Conservation (phyloP, 2,888 invertebrate species). For the Apamea epomidion region DNA sequence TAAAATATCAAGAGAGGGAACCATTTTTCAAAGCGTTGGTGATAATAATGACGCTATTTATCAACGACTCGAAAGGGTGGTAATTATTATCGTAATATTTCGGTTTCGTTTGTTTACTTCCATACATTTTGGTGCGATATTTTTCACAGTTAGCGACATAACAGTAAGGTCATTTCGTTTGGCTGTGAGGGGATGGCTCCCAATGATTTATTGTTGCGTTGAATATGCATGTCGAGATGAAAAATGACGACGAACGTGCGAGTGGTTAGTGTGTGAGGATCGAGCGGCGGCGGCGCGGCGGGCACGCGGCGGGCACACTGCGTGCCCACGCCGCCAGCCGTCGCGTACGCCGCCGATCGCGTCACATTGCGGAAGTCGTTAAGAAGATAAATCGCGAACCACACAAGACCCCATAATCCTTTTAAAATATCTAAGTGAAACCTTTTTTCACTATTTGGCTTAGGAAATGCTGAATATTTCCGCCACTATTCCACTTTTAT, state of each 20-base stretch:
- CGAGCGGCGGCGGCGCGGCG: slow-evolving; percentile 58
- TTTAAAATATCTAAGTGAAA: slow-evolving; percentile 80
- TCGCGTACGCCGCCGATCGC: slow-evolving; percentile 69
- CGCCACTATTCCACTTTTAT: slow-evolving; percentile 58
- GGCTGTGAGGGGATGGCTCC: slow-evolving; percentile 81
- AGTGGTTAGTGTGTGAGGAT: slow-evolving; percentile 79
- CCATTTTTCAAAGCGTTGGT: slow-evolving; percentile 87
- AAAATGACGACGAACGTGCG: slow-evolving; percentile 87
- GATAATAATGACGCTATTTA: slow-evolving; percentile 90
- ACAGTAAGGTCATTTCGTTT: slow-evolving; percentile 86
- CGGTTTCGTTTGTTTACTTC: slow-evolving; percentile 87
- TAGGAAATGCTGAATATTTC: slow-evolving; percentile 68
- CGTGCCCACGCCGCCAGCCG: slow-evolving; percentile 38
- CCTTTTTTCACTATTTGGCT: slow-evolving; percentile 71
- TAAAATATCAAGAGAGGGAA: slow-evolving; percentile 86
- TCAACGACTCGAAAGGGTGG: slow-evolving; percentile 88
- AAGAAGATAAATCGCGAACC: slow-evolving; percentile 86
- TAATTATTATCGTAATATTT: slow-evolving; percentile 89
- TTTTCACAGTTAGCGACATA: slow-evolving; percentile 83
- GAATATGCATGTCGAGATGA: slow-evolving; percentile 90
- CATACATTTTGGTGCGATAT: slow-evolving; percentile 81
- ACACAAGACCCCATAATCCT: slow-evolving; percentile 82
- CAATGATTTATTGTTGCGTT: slow-evolving; percentile 89
- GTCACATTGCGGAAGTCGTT: slow-evolving; percentile 85
- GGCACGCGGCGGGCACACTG: slow-evolving; percentile 45